phyloP scores from a whole-genome alignment of 1,140 invertebrate genomes.

The Papilio glaucus region DNA sequence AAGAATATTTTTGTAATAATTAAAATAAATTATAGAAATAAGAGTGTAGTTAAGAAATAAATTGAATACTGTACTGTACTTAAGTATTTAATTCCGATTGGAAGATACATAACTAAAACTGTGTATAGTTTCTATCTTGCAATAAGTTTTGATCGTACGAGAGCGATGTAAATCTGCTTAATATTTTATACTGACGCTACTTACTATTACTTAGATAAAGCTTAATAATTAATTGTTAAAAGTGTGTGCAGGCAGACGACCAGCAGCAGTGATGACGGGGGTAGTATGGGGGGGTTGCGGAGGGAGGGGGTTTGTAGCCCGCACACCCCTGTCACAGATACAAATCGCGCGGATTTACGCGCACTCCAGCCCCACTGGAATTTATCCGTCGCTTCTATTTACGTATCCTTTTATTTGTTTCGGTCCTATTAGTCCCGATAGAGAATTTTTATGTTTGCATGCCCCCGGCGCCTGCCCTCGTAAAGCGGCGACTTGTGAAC shows the following conservation, averaged over 20 bases:
- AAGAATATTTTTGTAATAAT: no score
- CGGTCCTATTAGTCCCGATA: conserved; percentile 82
- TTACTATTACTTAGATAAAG: conserved; percentile 34
- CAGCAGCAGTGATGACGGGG: conserved; percentile 14
- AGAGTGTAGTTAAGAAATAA: no score
- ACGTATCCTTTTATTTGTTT: conserved; percentile 83
- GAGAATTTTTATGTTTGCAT: conserved; percentile 83
- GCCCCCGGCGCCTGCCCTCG: conserved; percentile 73
- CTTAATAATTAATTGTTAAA: conserved; percentile 75
- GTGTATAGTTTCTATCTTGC: no score
- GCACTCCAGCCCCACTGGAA: conserved; percentile 79
- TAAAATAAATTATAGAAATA: no score
- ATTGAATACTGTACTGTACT: no score
- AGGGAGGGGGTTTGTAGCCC: conserved; percentile 47
- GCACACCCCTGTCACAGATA: conserved; percentile 78
- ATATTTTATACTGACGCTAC: no score
- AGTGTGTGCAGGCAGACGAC: conserved; percentile 44
- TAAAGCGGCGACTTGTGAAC: conserved; percentile 79
- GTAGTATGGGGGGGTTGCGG: conserved; percentile 39
- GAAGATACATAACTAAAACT: no score
- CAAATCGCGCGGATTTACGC: conserved; percentile 83
- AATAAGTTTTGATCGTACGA: no score
- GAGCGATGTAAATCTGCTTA: no score
- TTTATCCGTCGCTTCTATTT: conserved; percentile 80
- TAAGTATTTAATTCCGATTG: no score